A percentile compares a stretch with the other conserved stretches of the same genome.
phyloP scores from a whole-genome alignment of 2,113 vertebrate genomes.

The Aphyosemion australe region DNA sequence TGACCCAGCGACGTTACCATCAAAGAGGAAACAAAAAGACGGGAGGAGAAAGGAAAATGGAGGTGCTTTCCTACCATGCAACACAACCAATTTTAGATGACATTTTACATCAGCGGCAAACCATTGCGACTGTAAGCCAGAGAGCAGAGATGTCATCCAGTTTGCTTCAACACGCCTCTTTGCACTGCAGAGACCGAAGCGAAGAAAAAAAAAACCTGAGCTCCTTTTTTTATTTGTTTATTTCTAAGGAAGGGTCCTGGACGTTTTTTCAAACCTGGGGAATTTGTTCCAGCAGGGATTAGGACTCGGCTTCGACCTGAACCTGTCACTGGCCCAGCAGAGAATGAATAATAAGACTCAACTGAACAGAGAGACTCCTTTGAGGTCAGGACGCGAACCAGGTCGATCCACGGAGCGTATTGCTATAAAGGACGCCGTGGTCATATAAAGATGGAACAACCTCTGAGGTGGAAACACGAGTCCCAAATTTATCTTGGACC shows the following conservation, averaged over 20 bases:
- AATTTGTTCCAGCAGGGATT: slow-evolving; percentile 24
- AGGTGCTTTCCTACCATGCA: slow-evolving; percentile 48
- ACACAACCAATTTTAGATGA: slow-evolving; percentile 68
- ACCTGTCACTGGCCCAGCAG: slow-evolving; percentile 35
- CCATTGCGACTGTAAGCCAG: slow-evolving; percentile 35
- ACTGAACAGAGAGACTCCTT: slow-evolving; percentile 27
- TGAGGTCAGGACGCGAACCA: slow-evolving; percentile 47
- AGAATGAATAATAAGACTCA: slow-evolving; percentile 48
- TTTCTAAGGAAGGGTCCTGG: slow-evolving; percentile 3
- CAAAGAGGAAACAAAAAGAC: slow-evolving; percentile 41
- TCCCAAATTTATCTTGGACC: slow-evolving; percentile 46
- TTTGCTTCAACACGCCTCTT: slow-evolving; percentile 40
- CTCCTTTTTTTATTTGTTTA: background rate
- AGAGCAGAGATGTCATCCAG: slow-evolving; percentile 46
- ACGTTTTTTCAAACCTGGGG: slow-evolving; percentile 27
- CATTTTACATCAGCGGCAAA: slow-evolving; percentile 67
- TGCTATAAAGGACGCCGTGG: slow-evolving; percentile 49
- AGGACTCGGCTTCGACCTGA: slow-evolving; percentile 36
- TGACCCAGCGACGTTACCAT: slow-evolving; percentile 23
- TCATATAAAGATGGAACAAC: slow-evolving; percentile 45
- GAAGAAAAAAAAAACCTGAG: slow-evolving; percentile 21
- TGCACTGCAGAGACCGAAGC: slow-evolving; percentile 21
- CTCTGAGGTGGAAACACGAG: slow-evolving; percentile 37
- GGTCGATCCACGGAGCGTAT: slow-evolving; percentile 41
- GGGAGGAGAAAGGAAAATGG: slow-evolving; percentile 39